These are phyloP conservation scores for Podargus strigoides DNA, from an alignment of 2,797 vertebrate genomes.

Conservation along the genomic window DNA sequence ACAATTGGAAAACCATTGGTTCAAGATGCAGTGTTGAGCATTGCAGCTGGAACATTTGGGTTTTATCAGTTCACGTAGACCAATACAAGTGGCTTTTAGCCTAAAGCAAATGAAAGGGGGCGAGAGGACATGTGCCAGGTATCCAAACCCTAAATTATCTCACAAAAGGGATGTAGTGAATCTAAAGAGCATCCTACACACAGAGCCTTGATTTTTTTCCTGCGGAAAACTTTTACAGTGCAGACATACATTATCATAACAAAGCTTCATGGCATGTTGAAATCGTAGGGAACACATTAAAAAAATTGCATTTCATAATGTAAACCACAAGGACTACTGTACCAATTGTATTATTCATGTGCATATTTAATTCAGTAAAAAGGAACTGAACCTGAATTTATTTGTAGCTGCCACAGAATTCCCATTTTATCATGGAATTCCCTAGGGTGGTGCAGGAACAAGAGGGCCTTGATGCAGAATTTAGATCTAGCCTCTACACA, in stretches of 20 bases:
- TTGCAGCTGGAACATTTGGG: not conserved
- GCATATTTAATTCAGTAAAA: constrained; percentile 54
- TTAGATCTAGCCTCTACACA: not conserved
- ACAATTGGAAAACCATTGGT: not conserved
- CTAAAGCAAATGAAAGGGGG: not conserved
- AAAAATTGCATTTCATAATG: not conserved
- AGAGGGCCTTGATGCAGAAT: constrained; percentile 37
- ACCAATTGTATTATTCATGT: constrained; percentile 49
- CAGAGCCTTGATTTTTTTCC: not conserved
- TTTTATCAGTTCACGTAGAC: not conserved
- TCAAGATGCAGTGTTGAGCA: not conserved
- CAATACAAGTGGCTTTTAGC: not conserved
- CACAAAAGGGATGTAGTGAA: not conserved
- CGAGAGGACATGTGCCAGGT: not conserved
- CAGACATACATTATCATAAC: not conserved
- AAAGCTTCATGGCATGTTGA: not conserved
- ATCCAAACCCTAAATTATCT: not conserved
- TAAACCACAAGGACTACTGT: not conserved
- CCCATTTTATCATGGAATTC: constrained; percentile 20
- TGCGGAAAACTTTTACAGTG: not conserved
- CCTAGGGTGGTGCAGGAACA: not conserved
- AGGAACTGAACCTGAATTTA: constrained; percentile 33
- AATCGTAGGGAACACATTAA: not conserved
- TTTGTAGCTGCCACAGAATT: constrained; percentile 28
- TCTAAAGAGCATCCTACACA: not conserved